Evolutionary conservation across 2,888 invertebrate genomes (phyloP), one percentile per base, ranked within the genome.

Genomic region (Apodemia mormo): DNA sequence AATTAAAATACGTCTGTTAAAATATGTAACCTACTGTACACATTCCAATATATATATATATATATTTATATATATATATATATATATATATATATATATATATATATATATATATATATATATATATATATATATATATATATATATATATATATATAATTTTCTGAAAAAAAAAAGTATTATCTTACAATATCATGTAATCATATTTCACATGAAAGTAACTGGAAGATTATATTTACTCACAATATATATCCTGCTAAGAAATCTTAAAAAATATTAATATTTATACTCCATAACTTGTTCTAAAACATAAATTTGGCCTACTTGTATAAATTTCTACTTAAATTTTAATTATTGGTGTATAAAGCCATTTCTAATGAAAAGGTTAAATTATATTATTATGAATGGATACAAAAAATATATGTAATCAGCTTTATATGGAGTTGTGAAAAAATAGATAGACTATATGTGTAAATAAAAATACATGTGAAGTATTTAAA

Each of bases 381-480:
- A 61, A 61, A 61, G 9, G 10, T 61, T 61, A 33, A 33, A 61
- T 30, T 30, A 29, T n/a, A n/a, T n/a, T 61, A 29, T 58, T 40
- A 29, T 58, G 7, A 58, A 30, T 56, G 9, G 33, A 61, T 61
- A 61, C 58, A 45, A 12, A 58, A 58, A 58, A 58, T 58, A 10
- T 58, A 58, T 58, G 30, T 29, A 58, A 58, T 58, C 58, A 30
- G 58, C 58, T 58, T 58, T 58, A 58, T 58, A 30, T 12, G 29
- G 58, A 58, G 58, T 30, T 58, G 58, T 58, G 58, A 58, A 29
- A 56, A 56, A 56, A 56, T 58, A 30, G 29, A 2, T 58, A 30
- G n/a, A n/a, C n/a, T 33, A 3, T 58, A 58, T 29, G 2, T 56
- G 54, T 58, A 58, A 3, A 58, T 58, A 58, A 58, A 29, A 22